A percentile compares a stretch with the other conserved stretches of the same genome.
phyloP scores from a whole-genome alignment of 2,113 vertebrate species.

The Sterrhoptilus dennistouni region DNA sequence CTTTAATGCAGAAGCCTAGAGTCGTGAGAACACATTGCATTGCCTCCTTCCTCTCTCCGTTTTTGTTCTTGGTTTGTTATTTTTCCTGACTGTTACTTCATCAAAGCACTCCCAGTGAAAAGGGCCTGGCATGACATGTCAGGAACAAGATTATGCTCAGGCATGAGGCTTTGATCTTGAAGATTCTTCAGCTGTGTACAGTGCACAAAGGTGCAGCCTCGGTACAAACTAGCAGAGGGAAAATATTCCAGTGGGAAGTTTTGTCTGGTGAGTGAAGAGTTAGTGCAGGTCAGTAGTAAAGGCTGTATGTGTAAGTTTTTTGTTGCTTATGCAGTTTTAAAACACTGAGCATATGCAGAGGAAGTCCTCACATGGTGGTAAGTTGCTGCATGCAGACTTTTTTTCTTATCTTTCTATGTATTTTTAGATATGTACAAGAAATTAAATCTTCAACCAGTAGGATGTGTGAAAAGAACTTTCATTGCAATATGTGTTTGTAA shows the following conservation, averaged over 20 bases:
- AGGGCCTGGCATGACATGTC: conserved; percentile 24
- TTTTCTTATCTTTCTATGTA: background rate
- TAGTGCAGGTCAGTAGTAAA: background rate
- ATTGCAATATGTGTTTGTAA: background rate
- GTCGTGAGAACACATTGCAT: background rate
- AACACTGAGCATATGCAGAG: conserved; percentile 15
- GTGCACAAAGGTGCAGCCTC: background rate
- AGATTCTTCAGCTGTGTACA: background rate
- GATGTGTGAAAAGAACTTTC: conserved; percentile 23
- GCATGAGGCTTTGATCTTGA: conserved; percentile 45
- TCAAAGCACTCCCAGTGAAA: conserved; percentile 29
- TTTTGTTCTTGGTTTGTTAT: background rate
- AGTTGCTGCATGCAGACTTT: background rate
- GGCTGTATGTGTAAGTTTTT: background rate
- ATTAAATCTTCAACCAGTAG: conserved; percentile 15
- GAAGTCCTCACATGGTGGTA: background rate
- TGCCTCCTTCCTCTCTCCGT: background rate
- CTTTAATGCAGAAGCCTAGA: background rate
- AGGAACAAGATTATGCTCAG: conserved; percentile 41
- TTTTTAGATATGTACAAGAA: conserved; percentile 56
- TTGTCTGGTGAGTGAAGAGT: background rate
- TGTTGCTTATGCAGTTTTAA: conserved; percentile 7
- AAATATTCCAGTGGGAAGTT: background rate
- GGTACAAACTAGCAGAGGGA: background rate
- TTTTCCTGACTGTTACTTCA: conserved; percentile 7